Conservation (phyloP, 2,797 vertebrate genomes). For the Gymnocypris eckloni region DNA sequence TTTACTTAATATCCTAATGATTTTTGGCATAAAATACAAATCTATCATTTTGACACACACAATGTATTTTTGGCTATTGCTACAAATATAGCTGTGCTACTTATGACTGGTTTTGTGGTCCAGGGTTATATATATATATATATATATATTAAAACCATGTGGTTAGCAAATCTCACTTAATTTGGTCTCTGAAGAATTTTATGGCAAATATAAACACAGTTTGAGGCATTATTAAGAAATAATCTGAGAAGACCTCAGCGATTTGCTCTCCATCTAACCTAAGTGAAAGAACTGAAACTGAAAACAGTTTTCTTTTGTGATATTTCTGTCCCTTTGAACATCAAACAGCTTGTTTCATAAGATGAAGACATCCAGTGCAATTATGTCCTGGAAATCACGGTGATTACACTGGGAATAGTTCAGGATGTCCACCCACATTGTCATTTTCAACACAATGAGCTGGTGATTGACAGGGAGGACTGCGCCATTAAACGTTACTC, state of each 20-base stretch:
- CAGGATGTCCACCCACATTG: conserved; percentile 31
- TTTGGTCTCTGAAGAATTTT: neutral
- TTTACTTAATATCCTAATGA: too few species aligned
- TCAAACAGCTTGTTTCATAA: conserved; percentile 1
- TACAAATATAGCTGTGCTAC: too few species aligned
- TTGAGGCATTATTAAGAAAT: neutral
- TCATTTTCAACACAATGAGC: conserved; percentile 30
- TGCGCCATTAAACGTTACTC: conserved; percentile 4
- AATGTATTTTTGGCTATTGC: too few species aligned
- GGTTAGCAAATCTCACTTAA: neutral
- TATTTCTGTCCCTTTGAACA: conserved; percentile 20
- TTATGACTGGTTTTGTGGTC: too few species aligned
- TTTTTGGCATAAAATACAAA: too few species aligned
- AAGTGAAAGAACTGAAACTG: neutral
- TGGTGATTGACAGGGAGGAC: conserved; percentile 10
- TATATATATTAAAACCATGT: neutral
- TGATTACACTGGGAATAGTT: conserved; percentile 18
- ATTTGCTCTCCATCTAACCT: neutral
- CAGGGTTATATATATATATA: too few species aligned
- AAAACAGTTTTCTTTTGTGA: neutral
- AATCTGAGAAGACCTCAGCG: neutral
- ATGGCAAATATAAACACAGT: neutral
- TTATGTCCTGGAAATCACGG: conserved; percentile 22
- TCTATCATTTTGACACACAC: too few species aligned
- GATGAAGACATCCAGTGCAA: conserved; percentile 27